These are phyloP conservation scores for Heterodera filipjevi DNA, from an alignment of 2,888 invertebrate species.

Conservation along the genomic window DNA sequence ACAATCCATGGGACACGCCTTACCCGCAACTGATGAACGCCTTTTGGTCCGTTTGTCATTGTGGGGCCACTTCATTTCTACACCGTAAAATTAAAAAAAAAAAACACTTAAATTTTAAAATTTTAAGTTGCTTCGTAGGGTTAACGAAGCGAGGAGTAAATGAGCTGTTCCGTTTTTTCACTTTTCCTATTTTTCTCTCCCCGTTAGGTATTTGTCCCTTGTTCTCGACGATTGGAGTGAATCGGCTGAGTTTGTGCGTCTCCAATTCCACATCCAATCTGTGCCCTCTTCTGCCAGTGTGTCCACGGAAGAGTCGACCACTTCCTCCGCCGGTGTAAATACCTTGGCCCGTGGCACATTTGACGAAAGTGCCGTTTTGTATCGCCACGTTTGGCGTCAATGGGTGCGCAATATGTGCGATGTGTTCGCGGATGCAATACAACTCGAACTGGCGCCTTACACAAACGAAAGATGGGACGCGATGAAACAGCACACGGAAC, in stretches of 20 bases:
- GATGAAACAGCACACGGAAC: constrained; percentile 23
- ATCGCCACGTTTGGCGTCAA: constrained; percentile 47
- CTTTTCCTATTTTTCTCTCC: neutral
- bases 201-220: constrained; percentile 39
- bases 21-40: constrained; percentile 49
- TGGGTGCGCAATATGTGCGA: constrained; percentile 36
- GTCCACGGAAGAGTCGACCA: constrained; percentile 8
- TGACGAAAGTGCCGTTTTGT: constrained; percentile 43
- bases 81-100: neutral
- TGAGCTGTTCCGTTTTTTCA: neutral
- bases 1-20: constrained; percentile 39
- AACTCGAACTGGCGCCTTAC: constrained; percentile 32
- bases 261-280: constrained; percentile 36
- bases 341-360: constrained; percentile 41
- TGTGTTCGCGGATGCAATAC: constrained; percentile 40
- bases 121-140: too few relatives aligned
- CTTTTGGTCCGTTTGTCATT: constrained; percentile 36
- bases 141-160: too few relatives aligned
- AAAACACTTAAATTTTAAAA: too few relatives aligned
- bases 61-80: neutral
- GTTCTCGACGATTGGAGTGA: constrained; percentile 48
- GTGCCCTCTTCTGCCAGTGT: neutral
- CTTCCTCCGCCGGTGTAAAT: constrained; percentile 3
- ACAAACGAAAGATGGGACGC: constrained; percentile 38
- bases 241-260: constrained; percentile 41